Evolutionary conservation across 2,888 invertebrate species (phyloP), one percentile per base, ranked within the genome.

Genomic region (Platypus cylindrus): DNA sequence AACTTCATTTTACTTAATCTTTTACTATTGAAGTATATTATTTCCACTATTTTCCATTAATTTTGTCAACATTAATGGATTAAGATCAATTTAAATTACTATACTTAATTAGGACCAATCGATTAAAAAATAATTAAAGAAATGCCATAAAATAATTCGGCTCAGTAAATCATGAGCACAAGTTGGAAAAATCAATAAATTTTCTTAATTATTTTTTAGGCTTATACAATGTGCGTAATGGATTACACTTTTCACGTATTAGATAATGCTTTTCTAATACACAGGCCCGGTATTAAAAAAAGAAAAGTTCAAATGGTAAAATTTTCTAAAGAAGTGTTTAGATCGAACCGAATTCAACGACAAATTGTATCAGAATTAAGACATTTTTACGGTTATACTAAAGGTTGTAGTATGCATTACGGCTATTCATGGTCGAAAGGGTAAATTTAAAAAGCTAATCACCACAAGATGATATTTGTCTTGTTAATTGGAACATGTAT

Each of bases 251-350:
- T 51, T 28, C 32, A 46, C 14, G 46, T 52, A 1, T 34, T 52
- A n/a, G 44, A 52, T 34, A 52, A 52, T 35, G 51, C 50, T 2
- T 52, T 51, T 35, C 36, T 52, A 16, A 47, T 49, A 3, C 52
- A 52, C 45, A 51, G 48, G 36, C 52, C 52, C 2, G 52, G 52
- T 7, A 39, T 52, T 7, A 52, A 52, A 33, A 50, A 50, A 36
- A 47, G 48, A 34, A 51, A 51, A 36, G 45, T 49, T 4, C 52
- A 51, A 40, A 32, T 43, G 11, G 9, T 38, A 2, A 49, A 48
- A 29, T 45, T 45, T 30, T 28, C 35, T 17, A 30, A 38, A n/a
- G 28, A 44, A 15, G 41, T 37, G 9, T 4, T 3, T n/a, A 39
- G 41, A 29, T 46, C 50, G 5, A 41, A 41, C 15, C 22, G 37